Base-by-base conservation (phyloP, 1,140 invertebrate species). In the Proales similis region DNA sequence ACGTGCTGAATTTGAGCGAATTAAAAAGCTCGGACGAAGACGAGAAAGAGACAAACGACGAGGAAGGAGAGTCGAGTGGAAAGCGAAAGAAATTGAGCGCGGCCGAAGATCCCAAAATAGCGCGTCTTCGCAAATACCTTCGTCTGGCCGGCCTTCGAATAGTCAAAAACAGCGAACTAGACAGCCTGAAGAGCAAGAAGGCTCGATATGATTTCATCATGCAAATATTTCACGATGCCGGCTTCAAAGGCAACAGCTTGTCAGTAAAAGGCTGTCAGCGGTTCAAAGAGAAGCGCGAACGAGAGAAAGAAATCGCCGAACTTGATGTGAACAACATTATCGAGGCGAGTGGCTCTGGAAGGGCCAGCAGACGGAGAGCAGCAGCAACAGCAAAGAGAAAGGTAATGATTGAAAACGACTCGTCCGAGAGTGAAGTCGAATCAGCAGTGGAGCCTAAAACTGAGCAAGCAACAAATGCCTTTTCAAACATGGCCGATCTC, bases 271-370 rank as follows among this genome's bases (percentile, higher is more conserved):
- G 9, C 19, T 14, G 39, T 6, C 39, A 57, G 17, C n/a, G 20
- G 20, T 57, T 57, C 22, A 57, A 57, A 26, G 2, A 7, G 4
- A 57, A 57, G 32, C 20, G 51, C 22, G 51, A 57, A 3, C 26
- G 51, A 42, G 33, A 57, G n/a, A 57, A 42, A 57, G 51, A 57
- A 42, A 42, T 57, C 9, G 51, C 51, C 12, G 51, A 57, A 42
- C 32, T 57, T 7, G 51, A 57, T 26, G 38, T 57, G 4, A 2
- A 12, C 20, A 57, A 57, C 22, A 57, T 57, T 2, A 57, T 57
- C 20, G 51, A 57, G 27, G 20, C 36, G 7, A 29, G 36, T 27
- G 36, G 20, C 11, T 57, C 11, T 24, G 45, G 4, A 22, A 42
- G 20, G 17, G 17, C 9, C 4, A 29, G 0, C 36, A 57, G 29